Evolutionary conservation across 2,888 invertebrate species (phyloP), one percentile per base, ranked within the genome.

Genomic region (Nebria brevicollis): DNA sequence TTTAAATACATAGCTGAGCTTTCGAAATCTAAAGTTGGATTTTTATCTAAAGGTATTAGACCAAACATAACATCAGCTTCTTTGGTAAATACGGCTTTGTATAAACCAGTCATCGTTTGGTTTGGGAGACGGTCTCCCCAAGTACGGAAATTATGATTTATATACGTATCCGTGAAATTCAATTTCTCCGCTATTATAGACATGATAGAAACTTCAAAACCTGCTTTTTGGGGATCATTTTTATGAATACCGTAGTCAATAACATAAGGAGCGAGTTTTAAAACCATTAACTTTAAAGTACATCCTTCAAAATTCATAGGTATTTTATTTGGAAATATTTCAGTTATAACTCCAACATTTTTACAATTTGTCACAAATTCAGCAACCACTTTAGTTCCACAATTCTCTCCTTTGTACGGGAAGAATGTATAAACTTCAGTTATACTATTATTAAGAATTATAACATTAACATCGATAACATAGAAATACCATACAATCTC

Each of bases 1-100:
- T 70, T 66, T 1, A 80, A 26, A 68, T 80, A 64, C 4, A 66
- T 64, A 73, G 64, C 65, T 3, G 78, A 64, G 15, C 43, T 26
- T 15, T 75, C 80, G 75, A 75, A 80, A 75, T 80, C 75, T 43
- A 75, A 2, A 15, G 73, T 43, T 66, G 66, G 20, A 20, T 20
- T 43, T 3, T 25, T 8, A 5, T 15, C 3, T 6, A 11, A 34
- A n/a, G 73, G 74, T 82, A 91, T 91, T 5, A 92, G 92, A 5
- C 93, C 93, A 20, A 92, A 84, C 15, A 92, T 88, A 6, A 93
- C 86, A 82, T 92, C 90, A 6, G 91, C 84, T 64, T 82, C 86
- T 82, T 87, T 88, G 0, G 87, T 84, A 2, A 87, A 84, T 0
- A 93, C 84, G 11, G 88, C 85, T 2, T 88, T 89, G 42, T 92